Base-by-base conservation (phyloP, 1,140 invertebrate genomes). In the Globodera rostochiensis region DNA sequence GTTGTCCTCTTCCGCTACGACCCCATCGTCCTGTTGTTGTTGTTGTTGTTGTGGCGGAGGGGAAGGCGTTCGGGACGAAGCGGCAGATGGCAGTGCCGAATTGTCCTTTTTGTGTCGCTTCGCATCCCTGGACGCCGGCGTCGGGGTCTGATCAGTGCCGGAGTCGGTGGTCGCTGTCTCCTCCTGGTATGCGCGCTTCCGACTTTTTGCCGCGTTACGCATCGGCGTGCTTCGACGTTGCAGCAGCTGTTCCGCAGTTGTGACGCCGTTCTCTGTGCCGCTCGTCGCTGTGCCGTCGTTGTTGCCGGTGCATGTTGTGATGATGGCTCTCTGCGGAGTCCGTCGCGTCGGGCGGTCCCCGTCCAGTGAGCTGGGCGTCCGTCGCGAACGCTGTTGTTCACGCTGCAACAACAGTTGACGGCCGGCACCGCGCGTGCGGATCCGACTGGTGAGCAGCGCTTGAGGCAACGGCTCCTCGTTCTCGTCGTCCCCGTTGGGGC, bases 401-500 rank as follows among this genome's bases (percentile, higher is more conserved):
- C 71, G 71, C 46, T 71, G 77, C 50, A 70, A 19, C 64, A 76
- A 19, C 21, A 46, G 57, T 49, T 74, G 60, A 25, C 80, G 57
- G n/a, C 78, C 80, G 4, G 80, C 81, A 21, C 81, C 81, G 25
- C 81, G 57, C 8, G 82, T 83, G 11, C 82, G 53, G 11, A 83
- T 53, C 19, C 82, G 73, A 25, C 50, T 64, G 53, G 45, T 45
- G 25, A 36, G 49, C 47, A 60, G 36, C 19, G 50, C 74, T 47
- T 50, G 64, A 1, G 45, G 9, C 9, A 49, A 45, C 15, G 80
- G 82, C 13, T 84, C 82, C 9, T 84, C 82, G 19, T 77, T 77
- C 6, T 83, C 82, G 64, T 84, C 82, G 19, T 83, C 74, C 47
- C 82, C 82, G 45, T 49, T 70, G n/a, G 50, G 45, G 49, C 83